Percentiles rank a stretch among this genome's conserved stretches.
Conservation (phyloP, 1,140 invertebrate genomes). For the Pentalonia nigronervosa region DNA sequence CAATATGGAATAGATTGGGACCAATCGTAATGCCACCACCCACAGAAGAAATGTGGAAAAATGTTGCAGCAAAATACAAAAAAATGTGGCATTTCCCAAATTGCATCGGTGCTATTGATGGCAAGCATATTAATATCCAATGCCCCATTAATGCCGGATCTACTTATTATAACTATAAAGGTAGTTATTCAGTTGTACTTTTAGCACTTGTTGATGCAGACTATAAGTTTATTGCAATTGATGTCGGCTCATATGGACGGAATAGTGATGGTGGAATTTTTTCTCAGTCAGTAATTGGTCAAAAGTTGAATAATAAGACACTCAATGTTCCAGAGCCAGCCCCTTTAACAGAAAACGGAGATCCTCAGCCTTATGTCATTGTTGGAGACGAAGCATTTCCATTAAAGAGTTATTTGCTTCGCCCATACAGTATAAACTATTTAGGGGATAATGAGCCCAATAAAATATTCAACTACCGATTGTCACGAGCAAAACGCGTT, state of each 20-base stretch:
- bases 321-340: conserved; percentile 42
- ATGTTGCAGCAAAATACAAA: conserved; percentile 62
- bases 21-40: conserved; percentile 55
- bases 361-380: conserved; percentile 51
- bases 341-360: conserved; percentile 59
- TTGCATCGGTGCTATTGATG: conserved; percentile 63
- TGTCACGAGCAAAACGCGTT: conserved; percentile 15
- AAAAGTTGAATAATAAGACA: conserved; percentile 59
- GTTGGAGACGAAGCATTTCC: conserved; percentile 53
- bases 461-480: conserved; percentile 56
- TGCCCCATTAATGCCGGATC: conserved; percentile 60
- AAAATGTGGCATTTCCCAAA: conserved; percentile 64
- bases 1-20: not conserved
- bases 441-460: conserved; percentile 60
- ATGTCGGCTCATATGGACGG: conserved; percentile 60
- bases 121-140: conserved; percentile 61
- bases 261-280: conserved; percentile 64
- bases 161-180: conserved; percentile 64
- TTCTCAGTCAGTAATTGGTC: conserved; percentile 60
- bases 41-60: conserved; percentile 62
- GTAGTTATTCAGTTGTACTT: conserved; percentile 61
- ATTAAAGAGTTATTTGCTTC: conserved; percentile 21
- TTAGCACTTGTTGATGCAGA: conserved; percentile 59
- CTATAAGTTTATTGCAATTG: conserved; percentile 59
- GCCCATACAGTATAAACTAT: conserved; percentile 58